Percentiles rank a stretch among this genome's conserved stretches.
Conservation (phyloP, 2,113 vertebrate species). For the Hipposideros armiger region DNA sequence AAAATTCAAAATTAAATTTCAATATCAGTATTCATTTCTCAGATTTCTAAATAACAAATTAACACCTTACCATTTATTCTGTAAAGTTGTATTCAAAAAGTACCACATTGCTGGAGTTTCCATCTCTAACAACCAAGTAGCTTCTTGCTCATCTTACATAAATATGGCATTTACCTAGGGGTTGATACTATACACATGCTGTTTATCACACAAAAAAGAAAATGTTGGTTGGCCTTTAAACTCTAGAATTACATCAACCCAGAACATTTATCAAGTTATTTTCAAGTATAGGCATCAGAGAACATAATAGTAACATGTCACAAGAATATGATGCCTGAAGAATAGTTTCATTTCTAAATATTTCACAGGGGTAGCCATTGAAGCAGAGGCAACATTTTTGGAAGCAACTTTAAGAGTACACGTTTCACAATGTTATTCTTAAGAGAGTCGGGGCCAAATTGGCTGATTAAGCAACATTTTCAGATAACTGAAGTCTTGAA, state of each 20-base stretch:
- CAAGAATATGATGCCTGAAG: neutral
- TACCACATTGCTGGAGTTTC: neutral
- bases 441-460: neutral
- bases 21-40: slow-evolving; percentile 17
- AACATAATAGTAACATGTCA: slow-evolving; percentile 8
- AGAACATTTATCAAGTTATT: neutral
- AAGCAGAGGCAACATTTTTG: slow-evolving; percentile 8
- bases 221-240: slow-evolving; percentile 46
- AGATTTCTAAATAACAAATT: neutral
- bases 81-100: neutral
- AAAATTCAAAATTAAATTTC: slow-evolving; percentile 21
- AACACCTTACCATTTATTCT: neutral
- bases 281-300: neutral
- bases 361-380: neutral
- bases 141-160: neutral
- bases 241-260: slow-evolving; percentile 7
- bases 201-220: slow-evolving; percentile 10
- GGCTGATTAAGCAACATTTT: slow-evolving; percentile 14
- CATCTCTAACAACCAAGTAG: neutral
- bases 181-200: slow-evolving; percentile 42
- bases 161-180: neutral
- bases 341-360: slow-evolving; percentile 13
- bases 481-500: neutral
- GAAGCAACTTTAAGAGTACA: slow-evolving; percentile 32
- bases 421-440: neutral